Evolutionary conservation across 1,140 invertebrate genomes (phyloP).

Genomic region (Calliphora vicina): DNA sequence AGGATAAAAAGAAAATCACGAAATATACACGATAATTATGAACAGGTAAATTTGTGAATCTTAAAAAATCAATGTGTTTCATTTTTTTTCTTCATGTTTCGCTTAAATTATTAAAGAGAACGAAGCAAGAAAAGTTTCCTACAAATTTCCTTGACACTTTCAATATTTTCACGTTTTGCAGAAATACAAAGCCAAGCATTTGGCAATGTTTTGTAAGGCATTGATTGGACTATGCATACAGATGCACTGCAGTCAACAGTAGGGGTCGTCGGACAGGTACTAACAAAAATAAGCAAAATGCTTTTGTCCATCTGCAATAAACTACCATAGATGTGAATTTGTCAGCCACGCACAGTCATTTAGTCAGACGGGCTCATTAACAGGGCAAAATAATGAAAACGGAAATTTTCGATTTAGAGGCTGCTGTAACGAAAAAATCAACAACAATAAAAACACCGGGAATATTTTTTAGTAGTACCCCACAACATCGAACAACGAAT

Average conservation of each 20-base stretch:
- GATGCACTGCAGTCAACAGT: neutral
- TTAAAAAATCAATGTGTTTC: neutral
- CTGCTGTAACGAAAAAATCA: constrained; percentile 4
- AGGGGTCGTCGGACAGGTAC: neutral
- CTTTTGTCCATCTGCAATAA: neutral
- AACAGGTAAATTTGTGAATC: neutral
- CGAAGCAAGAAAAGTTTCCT: neutral
- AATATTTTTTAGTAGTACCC: constrained; percentile 15
- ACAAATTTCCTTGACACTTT: neutral
- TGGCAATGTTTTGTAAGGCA: neutral
- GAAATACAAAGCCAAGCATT: neutral
- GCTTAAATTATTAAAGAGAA: neutral
- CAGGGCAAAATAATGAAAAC: constrained; percentile 19
- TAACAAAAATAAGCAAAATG: neutral
- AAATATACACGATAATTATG: neutral
- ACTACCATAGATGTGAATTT: neutral
- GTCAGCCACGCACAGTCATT: too few species aligned
- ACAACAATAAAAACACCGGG: neutral
- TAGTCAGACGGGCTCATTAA: neutral
- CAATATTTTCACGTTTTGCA: neutral
- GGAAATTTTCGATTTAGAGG: neutral
- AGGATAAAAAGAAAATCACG: neutral
- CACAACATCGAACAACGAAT: neutral
- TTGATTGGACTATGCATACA: neutral
- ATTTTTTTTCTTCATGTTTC: too few species aligned